These are phyloP conservation scores for Corydoras maculifer DNA, from an alignment of 2,113 vertebrate genomes.

Conservation along the genomic window DNA sequence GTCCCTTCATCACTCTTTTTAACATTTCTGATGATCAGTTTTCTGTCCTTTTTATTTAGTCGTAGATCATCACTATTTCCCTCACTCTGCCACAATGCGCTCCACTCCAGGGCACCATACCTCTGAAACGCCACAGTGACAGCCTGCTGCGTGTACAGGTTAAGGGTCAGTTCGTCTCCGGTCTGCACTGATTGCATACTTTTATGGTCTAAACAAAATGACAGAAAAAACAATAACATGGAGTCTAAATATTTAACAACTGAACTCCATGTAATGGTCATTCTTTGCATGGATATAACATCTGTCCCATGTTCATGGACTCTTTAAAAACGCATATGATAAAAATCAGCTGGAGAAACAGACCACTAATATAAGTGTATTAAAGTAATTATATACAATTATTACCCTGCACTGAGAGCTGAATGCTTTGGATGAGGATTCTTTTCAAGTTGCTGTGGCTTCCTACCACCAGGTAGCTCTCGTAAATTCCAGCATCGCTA, in stretches of 20 bases:
- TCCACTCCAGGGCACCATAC: constrained; percentile 33
- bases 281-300: no score
- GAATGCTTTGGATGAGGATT: constrained; percentile 56
- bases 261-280: no score
- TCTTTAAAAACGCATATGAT: no score
- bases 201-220: constrained; percentile 50
- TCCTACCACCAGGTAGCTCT: constrained; percentile 57
- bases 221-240: background rate
- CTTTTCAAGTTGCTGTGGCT: background rate
- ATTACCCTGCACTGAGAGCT: constrained; percentile 54
- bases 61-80: fast-evolving
- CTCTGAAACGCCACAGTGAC: constrained; percentile 50
- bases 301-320: no score
- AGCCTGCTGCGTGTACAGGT: constrained; percentile 50
- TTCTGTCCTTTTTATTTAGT: background rate
- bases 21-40: constrained; percentile 41
- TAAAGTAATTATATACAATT: no score
- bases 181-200: background rate
- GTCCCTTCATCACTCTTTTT: constrained; percentile 37
- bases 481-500: constrained; percentile 52
- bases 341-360: no score
- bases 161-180: constrained; percentile 50
- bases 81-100: constrained; percentile 48
- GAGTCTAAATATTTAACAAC: background rate
- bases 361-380: no score